These are phyloP conservation scores for Sinopyrophorus schimmeli DNA, from an alignment of 2,888 invertebrate species.

Conservation along the genomic window DNA sequence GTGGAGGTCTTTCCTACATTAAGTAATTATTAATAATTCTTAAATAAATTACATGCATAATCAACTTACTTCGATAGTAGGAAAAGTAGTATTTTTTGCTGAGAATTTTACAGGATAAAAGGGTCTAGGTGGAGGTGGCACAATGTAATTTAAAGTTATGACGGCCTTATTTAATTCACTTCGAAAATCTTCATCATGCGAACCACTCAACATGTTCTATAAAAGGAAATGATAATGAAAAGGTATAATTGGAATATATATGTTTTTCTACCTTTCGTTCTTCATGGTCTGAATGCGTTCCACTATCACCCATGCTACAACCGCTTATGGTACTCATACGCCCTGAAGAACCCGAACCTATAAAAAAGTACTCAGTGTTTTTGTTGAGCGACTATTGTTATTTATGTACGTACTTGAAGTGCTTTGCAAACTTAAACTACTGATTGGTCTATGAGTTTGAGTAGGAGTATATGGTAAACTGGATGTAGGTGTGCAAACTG, in stretches of 20 bases:
- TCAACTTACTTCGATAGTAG: conserved; percentile 50
- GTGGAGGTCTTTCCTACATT: conserved; percentile 47
- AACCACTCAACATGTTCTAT: conserved; percentile 45
- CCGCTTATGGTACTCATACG: conserved; percentile 82
- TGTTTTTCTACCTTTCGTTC: conserved; percentile 61
- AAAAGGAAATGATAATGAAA: conserved; percentile 28
- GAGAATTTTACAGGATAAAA: conserved; percentile 45
- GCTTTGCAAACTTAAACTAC: conserved; percentile 70
- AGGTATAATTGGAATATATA: not conserved
- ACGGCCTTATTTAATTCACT: conserved; percentile 47
- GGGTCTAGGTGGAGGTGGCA: conserved; percentile 60
- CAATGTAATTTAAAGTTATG: conserved; percentile 56
- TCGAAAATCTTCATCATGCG: conserved; percentile 48
- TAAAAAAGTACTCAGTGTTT: too few species aligned
- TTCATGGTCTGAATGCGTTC: conserved; percentile 83
- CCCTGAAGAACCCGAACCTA: conserved; percentile 77
- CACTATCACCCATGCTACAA: conserved; percentile 80
- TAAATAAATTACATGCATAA: not conserved
- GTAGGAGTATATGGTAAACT: conserved; percentile 17
- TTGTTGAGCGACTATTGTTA: too few species aligned
- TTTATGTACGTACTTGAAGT: conserved; percentile 64
- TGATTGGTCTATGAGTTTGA: conserved; percentile 59
- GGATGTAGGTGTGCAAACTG: conserved; percentile 15
- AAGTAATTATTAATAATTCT: conserved; percentile 1
- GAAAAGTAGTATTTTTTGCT: conserved; percentile 45